A percentile compares a stretch with the other conserved stretches of the same genome.
Conservation (phyloP, 2,797 vertebrate genomes). For the Hippocampus kuda region DNA sequence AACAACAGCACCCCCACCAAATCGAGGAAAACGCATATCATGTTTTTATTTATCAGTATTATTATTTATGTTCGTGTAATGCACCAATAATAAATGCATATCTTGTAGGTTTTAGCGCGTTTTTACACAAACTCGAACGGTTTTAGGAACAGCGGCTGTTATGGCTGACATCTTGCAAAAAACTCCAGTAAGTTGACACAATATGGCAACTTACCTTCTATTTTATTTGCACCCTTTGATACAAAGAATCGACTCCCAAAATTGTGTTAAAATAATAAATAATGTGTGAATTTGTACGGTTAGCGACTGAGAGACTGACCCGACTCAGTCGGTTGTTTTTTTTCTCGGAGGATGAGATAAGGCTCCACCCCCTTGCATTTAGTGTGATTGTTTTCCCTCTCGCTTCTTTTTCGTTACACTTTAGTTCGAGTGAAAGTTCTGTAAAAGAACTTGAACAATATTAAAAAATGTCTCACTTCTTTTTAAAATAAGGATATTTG, state of each 20-base stretch:
- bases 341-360: conserved; percentile 36
- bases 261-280: background rate
- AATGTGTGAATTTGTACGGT: background rate
- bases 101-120: background rate
- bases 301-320: background rate
- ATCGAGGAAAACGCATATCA: background rate
- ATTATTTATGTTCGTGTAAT: background rate
- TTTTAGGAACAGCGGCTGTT: conserved; percentile 10
- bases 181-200: conserved; percentile 9
- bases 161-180: conserved; percentile 14
- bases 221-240: conserved; percentile 2
- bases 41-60: background rate
- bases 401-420: background rate
- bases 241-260: background rate
- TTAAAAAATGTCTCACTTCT: too few relatives aligned
- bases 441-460: background rate
- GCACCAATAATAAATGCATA: background rate
- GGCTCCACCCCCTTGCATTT: conserved; percentile 51
- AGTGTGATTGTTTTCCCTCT: background rate
- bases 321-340: conserved; percentile 16
- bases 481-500: too few relatives aligned
- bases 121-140: background rate
- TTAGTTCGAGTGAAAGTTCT: background rate
- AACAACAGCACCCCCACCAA: background rate
- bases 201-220: conserved; percentile 35